A percentile compares a stretch with the other conserved stretches of the same genome.
Evolutionary conservation across 2,797 vertebrate species (phyloP).

Genomic region (Pteronotus mesoamericanus): DNA sequence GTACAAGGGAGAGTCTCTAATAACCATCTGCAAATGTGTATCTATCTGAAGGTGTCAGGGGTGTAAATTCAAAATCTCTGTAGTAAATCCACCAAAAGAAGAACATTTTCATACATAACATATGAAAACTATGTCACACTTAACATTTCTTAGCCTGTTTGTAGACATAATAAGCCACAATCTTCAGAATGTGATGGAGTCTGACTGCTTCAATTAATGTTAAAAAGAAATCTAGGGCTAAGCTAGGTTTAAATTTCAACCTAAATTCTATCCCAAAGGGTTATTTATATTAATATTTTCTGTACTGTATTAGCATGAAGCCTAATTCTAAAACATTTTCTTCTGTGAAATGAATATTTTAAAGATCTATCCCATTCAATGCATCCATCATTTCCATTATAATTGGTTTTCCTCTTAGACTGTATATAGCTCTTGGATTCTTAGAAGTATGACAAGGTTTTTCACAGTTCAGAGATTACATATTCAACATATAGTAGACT

Average conservation of each 20-base stretch:
- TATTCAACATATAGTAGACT: not conserved
- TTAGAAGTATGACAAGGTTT: constrained; percentile 30
- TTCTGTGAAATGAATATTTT: constrained; percentile 38
- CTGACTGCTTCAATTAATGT: not conserved
- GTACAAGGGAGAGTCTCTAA: not conserved
- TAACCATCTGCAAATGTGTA: not conserved
- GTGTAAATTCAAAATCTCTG: not conserved
- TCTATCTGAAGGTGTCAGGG: not conserved
- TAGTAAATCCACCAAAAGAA: constrained; percentile 13
- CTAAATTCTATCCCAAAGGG: not conserved
- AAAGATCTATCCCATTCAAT: not conserved
- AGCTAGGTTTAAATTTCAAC: not conserved
- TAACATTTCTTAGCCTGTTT: constrained; percentile 32
- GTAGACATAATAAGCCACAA: not conserved
- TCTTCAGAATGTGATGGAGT: not conserved
- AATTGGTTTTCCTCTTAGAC: not conserved
- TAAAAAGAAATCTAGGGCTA: not conserved
- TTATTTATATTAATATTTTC: constrained; percentile 26
- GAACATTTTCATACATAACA: constrained; percentile 36
- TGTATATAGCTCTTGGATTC: not conserved
- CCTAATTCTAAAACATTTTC: constrained; percentile 28
- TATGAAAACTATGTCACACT: constrained; percentile 34
- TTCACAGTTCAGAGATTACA: constrained; percentile 11
- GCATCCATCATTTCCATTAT: constrained; percentile 24
- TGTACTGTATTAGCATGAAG: not conserved